Evolutionary conservation across 2,888 invertebrate species (phyloP).

Genomic region (Drosophila nigritarsus): DNA sequence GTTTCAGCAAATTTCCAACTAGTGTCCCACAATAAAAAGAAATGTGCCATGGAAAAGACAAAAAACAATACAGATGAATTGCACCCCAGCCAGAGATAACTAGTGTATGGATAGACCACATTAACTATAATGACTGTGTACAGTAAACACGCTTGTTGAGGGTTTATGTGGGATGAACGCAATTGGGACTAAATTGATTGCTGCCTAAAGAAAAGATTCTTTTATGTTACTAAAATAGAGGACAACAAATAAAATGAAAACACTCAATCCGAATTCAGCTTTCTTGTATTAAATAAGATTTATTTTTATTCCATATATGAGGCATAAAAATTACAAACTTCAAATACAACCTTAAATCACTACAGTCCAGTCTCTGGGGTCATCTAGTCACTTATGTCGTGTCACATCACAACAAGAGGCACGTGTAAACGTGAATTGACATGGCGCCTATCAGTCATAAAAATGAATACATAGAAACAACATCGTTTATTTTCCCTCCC

Average conservation of each 20-base stretch:
- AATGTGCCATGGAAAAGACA: slow-evolving; percentile 17
- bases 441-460: slow-evolving; percentile 32
- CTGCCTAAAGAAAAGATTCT: not conserved
- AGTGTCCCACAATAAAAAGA: slow-evolving; percentile 45
- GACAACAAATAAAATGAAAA: not conserved
- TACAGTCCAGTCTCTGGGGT: not conserved
- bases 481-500: slow-evolving; percentile 24
- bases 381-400: slow-evolving; percentile 4
- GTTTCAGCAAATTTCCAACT: slow-evolving; percentile 55
- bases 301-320: not conserved
- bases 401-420: slow-evolving; percentile 1
- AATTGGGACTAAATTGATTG: not conserved
- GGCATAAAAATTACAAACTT: not conserved
- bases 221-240: not conserved
- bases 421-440: slow-evolving; percentile 17
- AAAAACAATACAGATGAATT: slow-evolving; percentile 26
- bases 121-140: slow-evolving; percentile 16
- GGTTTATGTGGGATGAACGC: not conserved
- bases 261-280: not conserved
- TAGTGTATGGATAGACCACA: slow-evolving; percentile 1
- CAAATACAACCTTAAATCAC: not conserved
- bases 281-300: not conserved
- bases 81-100: slow-evolving; percentile 10
- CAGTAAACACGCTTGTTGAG: not conserved
- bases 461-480: slow-evolving; percentile 10